Percentiles rank a stretch among this genome's conserved stretches.
Evolutionary conservation across 2,888 invertebrate genomes (phyloP).

Genomic region (Philhelius pedissequus): DNA sequence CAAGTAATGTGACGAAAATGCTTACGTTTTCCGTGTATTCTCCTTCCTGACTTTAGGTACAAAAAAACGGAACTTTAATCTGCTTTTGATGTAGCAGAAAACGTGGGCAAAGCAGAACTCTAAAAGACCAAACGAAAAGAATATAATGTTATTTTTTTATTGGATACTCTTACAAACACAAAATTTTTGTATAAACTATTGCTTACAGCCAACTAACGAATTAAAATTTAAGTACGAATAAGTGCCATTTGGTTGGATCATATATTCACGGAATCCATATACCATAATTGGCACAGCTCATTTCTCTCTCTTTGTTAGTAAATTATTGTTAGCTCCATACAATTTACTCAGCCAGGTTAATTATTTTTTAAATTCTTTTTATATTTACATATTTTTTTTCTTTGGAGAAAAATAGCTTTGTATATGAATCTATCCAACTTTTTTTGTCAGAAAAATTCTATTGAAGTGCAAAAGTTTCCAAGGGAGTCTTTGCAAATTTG

Average conservation of each 20-base stretch:
- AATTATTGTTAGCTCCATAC: not conserved
- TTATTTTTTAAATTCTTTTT: not conserved
- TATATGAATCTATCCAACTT: not conserved
- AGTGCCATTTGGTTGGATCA: no score
- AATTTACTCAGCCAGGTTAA: not conserved
- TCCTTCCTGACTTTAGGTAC: no score
- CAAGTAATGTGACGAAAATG: no score
- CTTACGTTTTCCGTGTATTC: no score
- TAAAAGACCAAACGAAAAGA: no score
- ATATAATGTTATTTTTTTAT: no score
- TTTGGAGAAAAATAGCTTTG: not conserved
- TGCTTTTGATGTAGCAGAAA: no score
- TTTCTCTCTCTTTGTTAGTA: not conserved
- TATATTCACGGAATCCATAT: not conserved
- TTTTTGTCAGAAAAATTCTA: not conserved
- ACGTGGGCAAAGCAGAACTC: no score
- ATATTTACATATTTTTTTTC: not conserved
- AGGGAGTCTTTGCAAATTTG: not conserved
- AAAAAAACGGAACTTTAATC: no score
- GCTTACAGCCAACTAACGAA: not conserved
- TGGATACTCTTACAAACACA: no score
- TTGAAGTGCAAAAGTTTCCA: not conserved
- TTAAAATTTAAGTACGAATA: not conserved
- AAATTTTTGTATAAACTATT: no score
- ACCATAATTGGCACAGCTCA: not conserved